Evolutionary conservation across 2,797 vertebrate species (phyloP).

Genomic region (Poeciliopsis paucimaculata): DNA sequence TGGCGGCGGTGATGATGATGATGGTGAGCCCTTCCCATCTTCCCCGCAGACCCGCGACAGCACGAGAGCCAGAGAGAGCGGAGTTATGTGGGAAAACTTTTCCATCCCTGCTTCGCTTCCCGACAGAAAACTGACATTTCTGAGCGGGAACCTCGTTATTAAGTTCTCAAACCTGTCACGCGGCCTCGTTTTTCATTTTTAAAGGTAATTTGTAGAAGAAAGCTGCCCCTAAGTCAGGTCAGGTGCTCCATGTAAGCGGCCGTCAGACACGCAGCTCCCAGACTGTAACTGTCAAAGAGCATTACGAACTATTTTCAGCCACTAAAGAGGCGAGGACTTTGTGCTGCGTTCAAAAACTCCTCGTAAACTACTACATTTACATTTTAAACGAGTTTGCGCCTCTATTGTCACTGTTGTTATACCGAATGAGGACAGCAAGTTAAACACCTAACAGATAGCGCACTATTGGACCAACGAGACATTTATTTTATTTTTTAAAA

Average conservation of each 20-base stretch:
- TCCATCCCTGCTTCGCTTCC: conserved; percentile 74
- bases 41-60: conserved; percentile 76
- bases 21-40: conserved; percentile 40
- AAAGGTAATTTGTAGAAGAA: background rate
- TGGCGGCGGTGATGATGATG: background rate
- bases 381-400: background rate
- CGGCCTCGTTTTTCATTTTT: background rate
- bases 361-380: conserved; percentile 35
- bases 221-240: conserved; percentile 11
- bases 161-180: background rate
- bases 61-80: conserved; percentile 93
- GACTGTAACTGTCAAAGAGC: conserved; percentile 48
- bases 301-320: conserved; percentile 39
- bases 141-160: background rate
- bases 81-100: conserved; percentile 87
- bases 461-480: background rate
- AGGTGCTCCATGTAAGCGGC: conserved; percentile 45
- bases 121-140: background rate
- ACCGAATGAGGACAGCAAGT: background rate
- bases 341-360: conserved; percentile 64
- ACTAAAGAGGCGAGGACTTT: conserved; percentile 52
- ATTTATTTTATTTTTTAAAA: too few relatives aligned
- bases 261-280: conserved; percentile 14
- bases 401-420: background rate
- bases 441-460: background rate